Base-by-base conservation (phyloP, 2,113 vertebrate species). In the Cyanoliseus patagonus region DNA sequence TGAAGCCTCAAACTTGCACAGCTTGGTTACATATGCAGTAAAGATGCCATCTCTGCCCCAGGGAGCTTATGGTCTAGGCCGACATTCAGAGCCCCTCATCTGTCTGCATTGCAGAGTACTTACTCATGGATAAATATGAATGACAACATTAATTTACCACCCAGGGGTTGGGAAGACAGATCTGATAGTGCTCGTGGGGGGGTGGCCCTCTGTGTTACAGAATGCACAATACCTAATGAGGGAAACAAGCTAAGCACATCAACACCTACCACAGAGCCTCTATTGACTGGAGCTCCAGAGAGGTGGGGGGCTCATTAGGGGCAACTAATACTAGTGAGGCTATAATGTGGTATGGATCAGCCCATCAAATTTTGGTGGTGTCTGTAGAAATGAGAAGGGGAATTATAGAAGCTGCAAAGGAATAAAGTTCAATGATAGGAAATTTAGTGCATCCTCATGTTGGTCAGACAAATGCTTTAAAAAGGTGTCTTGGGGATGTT, bases 91-190 rank as follows among this genome's bases (percentile, higher is more conserved):
- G 73, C 76, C 88, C 49, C 66, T 96, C 83, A 61, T 16, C 55
- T 47, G 51, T 72, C 86, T 94, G 88, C 92, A 86, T 94, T 96
- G 90, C 86, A 95, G 90, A 96, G 73, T 33, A 61, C 76, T 97
- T 96, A 96, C 85, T 96, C 95, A 95, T 64, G 88, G 80, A 35
- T 92, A 93, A 86, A 86, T 93, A 51, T 7, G 79, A 86, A 90
- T 88, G 92, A 94, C 92, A 96, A 90, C 95, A 93, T 69, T 90
- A 88, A 92, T 94, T 92, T 96, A 95, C 93, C 96, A 92, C 94
- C 96, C 94, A 94, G 83, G 69, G 77, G 3, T 3, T 94, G 69
- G 46, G 80, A 92, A 96, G 88, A 86, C 92, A 84, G 76, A 94
- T 95, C 94, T 95, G 95, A 92, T 95, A 86, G 64, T 55, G 80